phyloP scores from a whole-genome alignment of 2,888 invertebrate genomes.

The Dryadula phaetusa region DNA sequence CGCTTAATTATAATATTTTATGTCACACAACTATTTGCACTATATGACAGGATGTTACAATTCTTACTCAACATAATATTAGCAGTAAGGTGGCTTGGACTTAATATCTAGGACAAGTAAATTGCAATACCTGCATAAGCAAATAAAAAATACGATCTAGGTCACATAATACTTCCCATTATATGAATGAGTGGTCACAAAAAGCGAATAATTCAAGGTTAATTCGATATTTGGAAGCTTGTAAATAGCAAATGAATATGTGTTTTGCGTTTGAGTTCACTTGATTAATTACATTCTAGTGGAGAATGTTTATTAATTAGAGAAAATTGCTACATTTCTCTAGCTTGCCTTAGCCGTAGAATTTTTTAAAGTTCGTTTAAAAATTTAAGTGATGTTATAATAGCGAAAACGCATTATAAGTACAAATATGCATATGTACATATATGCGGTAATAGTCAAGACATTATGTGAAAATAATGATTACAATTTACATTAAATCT shows the following conservation, averaged over 20 bases:
- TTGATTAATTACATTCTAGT: conserved; percentile 2
- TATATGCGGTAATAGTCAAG: background rate
- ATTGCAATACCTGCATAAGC: conserved; percentile 35
- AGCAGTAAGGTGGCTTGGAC: conserved; percentile 30
- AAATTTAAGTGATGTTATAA: no score
- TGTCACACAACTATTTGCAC: conserved; percentile 34
- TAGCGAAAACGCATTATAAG: conserved; percentile 8
- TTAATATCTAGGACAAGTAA: conserved; percentile 44
- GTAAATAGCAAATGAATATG: background rate
- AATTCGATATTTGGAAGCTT: background rate
- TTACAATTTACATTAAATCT: conserved; percentile 4
- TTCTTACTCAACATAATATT: conserved; percentile 44
- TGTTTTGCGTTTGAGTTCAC: background rate
- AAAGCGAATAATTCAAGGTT: conserved; percentile 5
- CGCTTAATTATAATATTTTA: conserved; percentile 39
- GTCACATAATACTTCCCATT: conserved; percentile 22
- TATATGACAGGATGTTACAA: conserved; percentile 46
- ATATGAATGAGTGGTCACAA: conserved; percentile 1
- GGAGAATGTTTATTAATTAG: conserved; percentile 14
- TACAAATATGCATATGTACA: background rate
- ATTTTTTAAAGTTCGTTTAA: background rate
- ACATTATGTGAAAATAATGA: background rate
- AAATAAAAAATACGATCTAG: conserved; percentile 16
- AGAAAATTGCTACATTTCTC: conserved; percentile 15
- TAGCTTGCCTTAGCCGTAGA: background rate